Conservation (phyloP, 2,797 vertebrate genomes). For the Rhinichthys osculus region DNA sequence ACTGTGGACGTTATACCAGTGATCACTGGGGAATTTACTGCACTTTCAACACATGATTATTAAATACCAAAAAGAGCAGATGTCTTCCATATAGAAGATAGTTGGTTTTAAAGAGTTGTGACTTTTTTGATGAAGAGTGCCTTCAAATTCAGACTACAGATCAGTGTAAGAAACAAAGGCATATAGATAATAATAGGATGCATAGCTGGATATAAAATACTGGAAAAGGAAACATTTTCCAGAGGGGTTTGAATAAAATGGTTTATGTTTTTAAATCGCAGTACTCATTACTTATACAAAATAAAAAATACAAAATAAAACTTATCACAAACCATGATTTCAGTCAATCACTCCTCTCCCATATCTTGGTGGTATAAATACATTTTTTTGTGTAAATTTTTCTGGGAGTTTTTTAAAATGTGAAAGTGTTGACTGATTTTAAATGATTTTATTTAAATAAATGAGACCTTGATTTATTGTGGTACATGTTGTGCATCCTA, state of each 20-base stretch:
- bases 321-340: neutral
- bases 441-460: conserved; percentile 30
- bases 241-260: neutral
- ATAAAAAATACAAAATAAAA: no score
- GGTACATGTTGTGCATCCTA: neutral
- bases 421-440: neutral
- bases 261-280: neutral
- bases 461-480: neutral
- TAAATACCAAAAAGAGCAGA: neutral
- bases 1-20: conserved; percentile 90
- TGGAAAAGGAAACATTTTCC: neutral
- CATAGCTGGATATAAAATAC: neutral
- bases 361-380: neutral
- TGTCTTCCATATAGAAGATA: neutral
- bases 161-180: neutral
- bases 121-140: neutral
- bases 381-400: neutral
- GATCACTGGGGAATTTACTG: conserved; percentile 98
- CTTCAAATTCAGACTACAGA: neutral
- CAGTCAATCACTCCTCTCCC: neutral
- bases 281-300: no score
- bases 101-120: neutral
- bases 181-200: neutral
- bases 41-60: conserved; percentile 71
- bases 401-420: neutral